Conservation (phyloP, 2,797 vertebrate genomes). For the Eurystomus glaucurus region DNA sequence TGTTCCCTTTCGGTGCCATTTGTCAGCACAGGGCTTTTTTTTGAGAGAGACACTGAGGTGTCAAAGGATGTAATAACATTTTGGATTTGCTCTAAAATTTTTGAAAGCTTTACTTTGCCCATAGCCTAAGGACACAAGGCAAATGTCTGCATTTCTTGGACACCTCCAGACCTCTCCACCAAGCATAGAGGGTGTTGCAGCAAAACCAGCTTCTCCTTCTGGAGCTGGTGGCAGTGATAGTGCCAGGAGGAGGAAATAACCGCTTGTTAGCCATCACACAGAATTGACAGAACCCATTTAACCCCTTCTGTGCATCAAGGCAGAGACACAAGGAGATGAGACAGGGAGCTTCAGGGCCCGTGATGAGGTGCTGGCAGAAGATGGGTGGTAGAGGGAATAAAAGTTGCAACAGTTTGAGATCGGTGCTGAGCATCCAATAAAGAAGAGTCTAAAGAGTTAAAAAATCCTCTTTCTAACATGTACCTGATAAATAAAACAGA, state of each 20-base stretch:
- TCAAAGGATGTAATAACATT: neutral
- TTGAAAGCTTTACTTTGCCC: neutral
- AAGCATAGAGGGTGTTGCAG: neutral
- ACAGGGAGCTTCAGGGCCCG: neutral
- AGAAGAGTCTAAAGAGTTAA: neutral
- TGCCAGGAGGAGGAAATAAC: neutral
- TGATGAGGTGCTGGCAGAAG: neutral
- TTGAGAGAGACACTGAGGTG: neutral
- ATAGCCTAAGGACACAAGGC: neutral
- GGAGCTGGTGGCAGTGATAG: neutral
- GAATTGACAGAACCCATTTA: neutral
- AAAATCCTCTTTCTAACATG: neutral
- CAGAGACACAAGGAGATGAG: neutral
- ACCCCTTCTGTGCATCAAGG: neutral
- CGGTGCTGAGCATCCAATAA: neutral
- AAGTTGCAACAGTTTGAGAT: neutral
- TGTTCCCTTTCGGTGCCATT: neutral
- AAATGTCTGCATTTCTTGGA: rapidly evolving
- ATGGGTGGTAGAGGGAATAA: neutral
- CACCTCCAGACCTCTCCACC: neutral
- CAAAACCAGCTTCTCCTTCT: neutral
- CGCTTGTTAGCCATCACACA: neutral
- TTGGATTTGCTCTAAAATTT: neutral
- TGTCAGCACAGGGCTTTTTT: neutral
- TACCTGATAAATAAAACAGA: neutral